phyloP scores from a whole-genome alignment of 2,888 invertebrate species.

The Autographa gamma region DNA sequence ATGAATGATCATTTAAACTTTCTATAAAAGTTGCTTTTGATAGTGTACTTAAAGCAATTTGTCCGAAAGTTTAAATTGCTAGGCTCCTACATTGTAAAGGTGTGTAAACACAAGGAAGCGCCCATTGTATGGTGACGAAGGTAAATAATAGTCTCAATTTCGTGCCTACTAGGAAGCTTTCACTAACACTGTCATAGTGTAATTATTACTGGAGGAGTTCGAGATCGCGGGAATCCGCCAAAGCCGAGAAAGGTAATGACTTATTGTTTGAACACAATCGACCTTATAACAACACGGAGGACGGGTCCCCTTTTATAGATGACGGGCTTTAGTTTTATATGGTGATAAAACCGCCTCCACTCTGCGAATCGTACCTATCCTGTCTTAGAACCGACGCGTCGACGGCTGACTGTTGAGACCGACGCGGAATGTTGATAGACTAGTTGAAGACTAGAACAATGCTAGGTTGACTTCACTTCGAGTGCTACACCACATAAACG shows the following conservation, averaged over 20 bases:
- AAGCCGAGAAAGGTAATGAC: constrained; percentile 67
- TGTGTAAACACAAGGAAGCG: constrained; percentile 36
- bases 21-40: constrained; percentile 36
- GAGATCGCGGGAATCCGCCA: constrained; percentile 74
- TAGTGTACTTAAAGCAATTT: constrained; percentile 26
- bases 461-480: constrained; percentile 64
- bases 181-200: constrained; percentile 67
- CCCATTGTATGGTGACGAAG: constrained; percentile 48
- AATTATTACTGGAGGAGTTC: constrained; percentile 72
- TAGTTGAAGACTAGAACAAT: constrained; percentile 74
- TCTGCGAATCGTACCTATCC: constrained; percentile 41
- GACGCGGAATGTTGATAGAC: constrained; percentile 75
- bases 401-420: constrained; percentile 67
- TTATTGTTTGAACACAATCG: constrained; percentile 76
- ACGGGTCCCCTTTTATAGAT: constrained; percentile 45
- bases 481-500: constrained; percentile 47
- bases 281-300: constrained; percentile 64
- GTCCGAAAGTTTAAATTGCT: constrained; percentile 30
- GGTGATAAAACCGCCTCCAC: constrained; percentile 56
- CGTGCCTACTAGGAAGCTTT: constrained; percentile 74
- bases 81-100: constrained; percentile 18
- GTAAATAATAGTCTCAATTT: constrained; percentile 67
- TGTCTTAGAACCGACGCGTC: constrained; percentile 59
- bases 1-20: constrained; percentile 12
- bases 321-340: constrained; percentile 49